A percentile compares a stretch with the other conserved stretches of the same genome.
These are phyloP conservation scores for Porphyrio hochstetteri DNA, from an alignment of 2,113 vertebrate species.

Conservation along the genomic window DNA sequence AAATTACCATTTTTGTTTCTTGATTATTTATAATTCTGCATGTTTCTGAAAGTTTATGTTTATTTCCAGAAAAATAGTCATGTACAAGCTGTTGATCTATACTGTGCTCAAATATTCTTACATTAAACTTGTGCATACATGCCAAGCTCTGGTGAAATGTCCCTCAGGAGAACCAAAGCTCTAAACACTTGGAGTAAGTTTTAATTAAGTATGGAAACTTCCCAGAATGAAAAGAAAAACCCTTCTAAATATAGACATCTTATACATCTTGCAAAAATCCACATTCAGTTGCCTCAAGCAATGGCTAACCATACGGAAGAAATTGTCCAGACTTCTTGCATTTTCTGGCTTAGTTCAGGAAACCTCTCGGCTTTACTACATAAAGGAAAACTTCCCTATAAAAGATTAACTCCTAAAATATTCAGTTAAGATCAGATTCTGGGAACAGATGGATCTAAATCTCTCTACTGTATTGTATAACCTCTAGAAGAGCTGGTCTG, in stretches of 20 bases:
- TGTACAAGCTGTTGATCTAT: neutral
- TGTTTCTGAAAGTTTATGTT: neutral
- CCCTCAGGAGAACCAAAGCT: neutral
- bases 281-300: neutral
- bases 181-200: neutral
- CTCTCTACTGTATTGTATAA: neutral
- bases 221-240: conserved; percentile 5
- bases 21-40: neutral
- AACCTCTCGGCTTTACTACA: conserved; percentile 28
- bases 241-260: conserved; percentile 17
- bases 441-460: neutral
- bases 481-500: neutral
- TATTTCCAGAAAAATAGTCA: neutral
- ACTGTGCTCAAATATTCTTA: neutral
- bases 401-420: conserved; percentile 9
- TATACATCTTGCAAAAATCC: conserved; percentile 1
- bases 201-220: conserved; percentile 34
- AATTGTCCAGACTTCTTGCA: conserved; percentile 4
- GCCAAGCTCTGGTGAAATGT: neutral
- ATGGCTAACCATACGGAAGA: conserved; percentile 2
- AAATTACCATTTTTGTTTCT: neutral
- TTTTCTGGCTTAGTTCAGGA: conserved; percentile 50
- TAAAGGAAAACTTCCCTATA: neutral
- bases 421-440: neutral
- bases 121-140: neutral